Evolutionary conservation across 2,888 invertebrate species (phyloP), one percentile per base, ranked within the genome.

Genomic region (Oegoconia quadripuncta): DNA sequence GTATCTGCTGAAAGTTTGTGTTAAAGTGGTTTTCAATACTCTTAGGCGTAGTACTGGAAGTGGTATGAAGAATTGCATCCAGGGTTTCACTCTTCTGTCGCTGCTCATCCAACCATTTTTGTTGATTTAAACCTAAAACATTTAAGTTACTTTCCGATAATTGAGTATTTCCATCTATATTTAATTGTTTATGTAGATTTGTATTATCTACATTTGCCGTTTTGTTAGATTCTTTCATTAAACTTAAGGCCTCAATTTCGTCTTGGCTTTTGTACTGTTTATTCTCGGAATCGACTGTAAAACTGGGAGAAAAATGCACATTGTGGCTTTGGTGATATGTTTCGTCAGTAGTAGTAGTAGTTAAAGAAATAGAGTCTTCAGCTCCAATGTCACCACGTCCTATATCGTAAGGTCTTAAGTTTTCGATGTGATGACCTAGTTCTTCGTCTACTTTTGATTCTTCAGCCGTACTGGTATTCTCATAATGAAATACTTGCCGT

Each of bases 331-430:
- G 25, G 9, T 39, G 23, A 30, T 39, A 22, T 27, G 23, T 44
- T 29, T 47, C 37, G 22, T 38, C 40, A 18, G 32, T 44, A 28
- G 25, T 22, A 16, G 14, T 6, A 13, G 43, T 43, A 32, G 20
- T 18, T 11, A 37, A 33, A 2, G 18, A 35, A 26, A n/a, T n/a
- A 11, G 36, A 41, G 17, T 64, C 64, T 40, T 72, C 69, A 34
- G 59, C 48, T 12, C 60, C 64, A 41, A 74, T 73, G 41, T 74
- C 74, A 14, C 74, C 74, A 8, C 72, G 64, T 0, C 69, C 70
- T 39, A 56, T 27, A 44, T 72, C 57, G 6, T 36, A 36, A 14
- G 58, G 46, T 27, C 37, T 34, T 26, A 28, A 13, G 13, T 38
- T 35, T 15, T 39, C 40, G 15, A 16, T 14, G 3, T 27, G 3